Conservation (phyloP, 2,113 vertebrate species). For the Sprattus sprattus region DNA sequence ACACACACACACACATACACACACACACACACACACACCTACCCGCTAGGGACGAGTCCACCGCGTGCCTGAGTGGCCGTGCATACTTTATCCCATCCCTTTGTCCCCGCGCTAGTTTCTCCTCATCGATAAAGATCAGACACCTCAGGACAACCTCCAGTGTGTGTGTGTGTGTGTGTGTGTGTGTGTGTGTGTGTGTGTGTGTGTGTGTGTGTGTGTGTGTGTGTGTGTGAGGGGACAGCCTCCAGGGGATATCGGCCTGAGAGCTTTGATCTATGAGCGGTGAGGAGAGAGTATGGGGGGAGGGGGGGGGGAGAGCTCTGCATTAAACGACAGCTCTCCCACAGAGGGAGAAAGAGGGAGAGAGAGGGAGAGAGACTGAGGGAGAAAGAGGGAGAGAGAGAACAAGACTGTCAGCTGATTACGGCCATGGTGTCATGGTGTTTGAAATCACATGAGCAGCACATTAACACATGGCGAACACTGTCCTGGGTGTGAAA, state of each 20-base stretch:
- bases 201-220: no score
- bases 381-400: not conserved
- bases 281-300: not conserved
- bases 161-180: no score
- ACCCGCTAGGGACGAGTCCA: constrained; percentile 15
- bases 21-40: no score
- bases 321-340: not conserved
- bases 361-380: constrained; percentile 17
- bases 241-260: constrained; percentile 61
- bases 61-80: constrained; percentile 57
- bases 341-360: not conserved
- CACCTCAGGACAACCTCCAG: constrained; percentile 59
- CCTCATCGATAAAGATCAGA: constrained; percentile 69
- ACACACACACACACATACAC: no score
- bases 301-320: not conserved
- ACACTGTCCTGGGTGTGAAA: not conserved
- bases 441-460: constrained; percentile 23
- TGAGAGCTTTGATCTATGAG: constrained; percentile 60
- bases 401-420: constrained; percentile 54
- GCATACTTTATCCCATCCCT: constrained; percentile 60
- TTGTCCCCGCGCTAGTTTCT: constrained; percentile 45
- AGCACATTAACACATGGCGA: constrained; percentile 2
- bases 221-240: no score
- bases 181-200: no score
- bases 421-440: constrained; percentile 37